Conservation (phyloP, 1,140 invertebrate genomes). For the Anadara kagoshimensis region DNA sequence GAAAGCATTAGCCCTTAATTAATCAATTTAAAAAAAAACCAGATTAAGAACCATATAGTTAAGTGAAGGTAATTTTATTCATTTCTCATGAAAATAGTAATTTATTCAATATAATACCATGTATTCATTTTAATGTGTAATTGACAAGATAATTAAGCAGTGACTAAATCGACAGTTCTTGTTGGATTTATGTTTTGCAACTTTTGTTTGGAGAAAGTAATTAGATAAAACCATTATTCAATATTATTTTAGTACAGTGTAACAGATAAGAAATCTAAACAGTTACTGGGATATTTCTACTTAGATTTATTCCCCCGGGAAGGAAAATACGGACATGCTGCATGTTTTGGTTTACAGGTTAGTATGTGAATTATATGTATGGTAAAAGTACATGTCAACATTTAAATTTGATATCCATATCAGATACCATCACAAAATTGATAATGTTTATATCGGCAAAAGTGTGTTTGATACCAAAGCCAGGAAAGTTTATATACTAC, state of each 20-base stretch:
- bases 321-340: constrained; percentile 78
- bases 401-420: not conserved
- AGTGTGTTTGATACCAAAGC: not conserved
- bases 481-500: too few relatives aligned
- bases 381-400: too few relatives aligned
- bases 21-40: too few relatives aligned
- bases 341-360: constrained; percentile 74
- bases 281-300: constrained; percentile 77
- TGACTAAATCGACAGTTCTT: not conserved
- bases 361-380: not conserved
- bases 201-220: not conserved
- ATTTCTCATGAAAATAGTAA: too few relatives aligned
- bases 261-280: constrained; percentile 66
- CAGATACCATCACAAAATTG: not conserved
- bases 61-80: too few relatives aligned
- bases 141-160: too few relatives aligned
- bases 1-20: too few relatives aligned
- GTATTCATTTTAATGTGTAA: too few relatives aligned
- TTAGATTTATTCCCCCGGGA: constrained; percentile 77
- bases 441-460: not conserved
- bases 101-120: too few relatives aligned
- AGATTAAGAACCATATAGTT: too few relatives aligned
- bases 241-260: constrained; percentile 72
- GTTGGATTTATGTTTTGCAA: not conserved
- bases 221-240: not conserved